These are phyloP conservation scores for Metopolophium dirhodum DNA, from an alignment of 1,140 invertebrate genomes.

Conservation along the genomic window DNA sequence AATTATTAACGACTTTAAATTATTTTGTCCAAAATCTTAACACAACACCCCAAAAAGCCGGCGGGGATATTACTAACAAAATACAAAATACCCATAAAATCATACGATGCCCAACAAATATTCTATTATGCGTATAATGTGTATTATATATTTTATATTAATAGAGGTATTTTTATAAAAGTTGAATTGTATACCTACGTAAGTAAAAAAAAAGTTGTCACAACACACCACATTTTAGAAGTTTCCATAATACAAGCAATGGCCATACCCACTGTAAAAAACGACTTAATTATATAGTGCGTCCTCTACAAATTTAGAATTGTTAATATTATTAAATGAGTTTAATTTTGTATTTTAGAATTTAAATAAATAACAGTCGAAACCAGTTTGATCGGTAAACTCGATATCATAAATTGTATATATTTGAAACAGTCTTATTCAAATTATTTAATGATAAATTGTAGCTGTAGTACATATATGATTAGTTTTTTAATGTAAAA, in stretches of 20 bases:
- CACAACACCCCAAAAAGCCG: conserved; percentile 1
- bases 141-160: not conserved
- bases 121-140: not conserved
- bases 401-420: not conserved
- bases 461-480: not conserved
- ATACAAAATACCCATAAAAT: not conserved
- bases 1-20: conserved; percentile 26
- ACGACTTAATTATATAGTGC: not conserved
- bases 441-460: conserved; percentile 25
- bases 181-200: not conserved
- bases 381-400: conserved; percentile 21
- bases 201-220: not conserved
- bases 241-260: not conserved
- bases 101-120: not conserved
- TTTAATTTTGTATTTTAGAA: conserved; percentile 23
- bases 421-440: conserved; percentile 19
- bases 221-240: not conserved
- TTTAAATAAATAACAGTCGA: conserved; percentile 20
- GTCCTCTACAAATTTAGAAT: not conserved
- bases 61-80: not conserved
- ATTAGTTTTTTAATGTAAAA: not conserved
- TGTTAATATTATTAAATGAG: conserved; percentile 4
- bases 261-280: not conserved
- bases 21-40: not conserved
- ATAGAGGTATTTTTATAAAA: not conserved